phyloP scores from a whole-genome alignment of 2,797 vertebrate genomes.

The Sebastes hubbsi region DNA sequence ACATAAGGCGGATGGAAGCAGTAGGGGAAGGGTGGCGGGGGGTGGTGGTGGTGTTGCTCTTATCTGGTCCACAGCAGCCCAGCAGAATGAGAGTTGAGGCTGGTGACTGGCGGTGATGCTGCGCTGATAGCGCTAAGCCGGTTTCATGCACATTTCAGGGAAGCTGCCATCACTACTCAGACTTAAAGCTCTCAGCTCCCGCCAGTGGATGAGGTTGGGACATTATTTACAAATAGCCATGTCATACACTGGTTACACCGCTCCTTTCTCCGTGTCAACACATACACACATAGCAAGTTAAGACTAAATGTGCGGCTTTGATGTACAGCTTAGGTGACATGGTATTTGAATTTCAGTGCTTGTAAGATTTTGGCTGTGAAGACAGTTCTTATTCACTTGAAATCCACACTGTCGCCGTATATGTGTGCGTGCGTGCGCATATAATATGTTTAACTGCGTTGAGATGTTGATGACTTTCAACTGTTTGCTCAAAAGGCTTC shows the following conservation, averaged over 20 bases:
- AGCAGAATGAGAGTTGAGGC: slow-evolving; percentile 75
- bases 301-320: slow-evolving; percentile 63
- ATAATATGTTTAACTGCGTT: slow-evolving; percentile 55
- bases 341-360: slow-evolving; percentile 60
- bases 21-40: slow-evolving; percentile 51
- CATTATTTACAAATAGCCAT: slow-evolving; percentile 74
- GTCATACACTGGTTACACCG: slow-evolving; percentile 63
- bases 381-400: slow-evolving; percentile 62
- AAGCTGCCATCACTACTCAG: slow-evolving; percentile 69
- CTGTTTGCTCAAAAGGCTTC: slow-evolving; percentile 49
- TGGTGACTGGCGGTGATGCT: slow-evolving; percentile 81
- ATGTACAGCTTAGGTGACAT: slow-evolving; percentile 72
- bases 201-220: slow-evolving; percentile 61
- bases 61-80: slow-evolving; percentile 81
- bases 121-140: slow-evolving; percentile 77
- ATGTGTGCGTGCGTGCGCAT: slow-evolving; percentile 16
- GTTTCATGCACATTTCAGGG: slow-evolving; percentile 80
- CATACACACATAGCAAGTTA: slow-evolving; percentile 34
- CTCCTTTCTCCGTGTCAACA: slow-evolving; percentile 56
- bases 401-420: slow-evolving; percentile 40
- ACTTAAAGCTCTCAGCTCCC: slow-evolving; percentile 68
- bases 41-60: slow-evolving; percentile 65
- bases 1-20: slow-evolving; percentile 61
- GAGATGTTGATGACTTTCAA: slow-evolving; percentile 63
- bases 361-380: slow-evolving; percentile 60